Conservation (phyloP, 2,797 vertebrate genomes). For the Chrosomus eos region DNA sequence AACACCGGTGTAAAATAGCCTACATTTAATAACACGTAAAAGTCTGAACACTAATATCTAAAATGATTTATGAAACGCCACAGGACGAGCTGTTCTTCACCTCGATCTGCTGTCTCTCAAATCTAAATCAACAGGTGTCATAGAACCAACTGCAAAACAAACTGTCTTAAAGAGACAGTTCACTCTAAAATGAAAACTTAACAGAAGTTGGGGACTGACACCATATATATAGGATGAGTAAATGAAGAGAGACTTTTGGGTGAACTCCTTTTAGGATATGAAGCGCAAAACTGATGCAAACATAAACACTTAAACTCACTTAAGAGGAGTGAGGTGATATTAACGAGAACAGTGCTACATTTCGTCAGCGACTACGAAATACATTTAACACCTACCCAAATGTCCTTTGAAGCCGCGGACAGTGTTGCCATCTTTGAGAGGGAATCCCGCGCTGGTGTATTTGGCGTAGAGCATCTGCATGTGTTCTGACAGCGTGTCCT, state of each 20-base stretch:
- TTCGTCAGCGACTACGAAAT: not conserved
- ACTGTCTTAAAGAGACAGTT: constrained; percentile 9
- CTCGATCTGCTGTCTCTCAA: not conserved
- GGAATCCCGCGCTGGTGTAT: constrained; percentile 79
- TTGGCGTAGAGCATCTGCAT: constrained; percentile 92
- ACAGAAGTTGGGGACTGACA: not conserved
- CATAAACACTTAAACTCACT: not conserved
- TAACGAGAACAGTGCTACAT: not conserved
- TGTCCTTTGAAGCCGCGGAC: constrained; percentile 87
- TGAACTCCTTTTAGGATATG: not conserved
- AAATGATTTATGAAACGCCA: not conserved
- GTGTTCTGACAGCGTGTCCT: constrained; percentile 88
- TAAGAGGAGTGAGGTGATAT: not conserved
- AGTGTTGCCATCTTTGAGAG: constrained; percentile 86
- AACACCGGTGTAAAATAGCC: not conserved
- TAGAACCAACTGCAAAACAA: constrained; percentile 11
- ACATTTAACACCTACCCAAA: constrained; percentile 71
- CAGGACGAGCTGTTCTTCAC: not conserved
- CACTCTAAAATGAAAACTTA: not conserved
- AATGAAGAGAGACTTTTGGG: not conserved
- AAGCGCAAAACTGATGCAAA: not conserved
- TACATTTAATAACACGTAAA: not conserved
- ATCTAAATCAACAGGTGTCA: constrained; percentile 71
- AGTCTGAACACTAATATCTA: not conserved
- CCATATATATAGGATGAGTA: not conserved